Base-by-base conservation (phyloP, 2,113 vertebrate species). In the Capricornis sumatraensis region DNA sequence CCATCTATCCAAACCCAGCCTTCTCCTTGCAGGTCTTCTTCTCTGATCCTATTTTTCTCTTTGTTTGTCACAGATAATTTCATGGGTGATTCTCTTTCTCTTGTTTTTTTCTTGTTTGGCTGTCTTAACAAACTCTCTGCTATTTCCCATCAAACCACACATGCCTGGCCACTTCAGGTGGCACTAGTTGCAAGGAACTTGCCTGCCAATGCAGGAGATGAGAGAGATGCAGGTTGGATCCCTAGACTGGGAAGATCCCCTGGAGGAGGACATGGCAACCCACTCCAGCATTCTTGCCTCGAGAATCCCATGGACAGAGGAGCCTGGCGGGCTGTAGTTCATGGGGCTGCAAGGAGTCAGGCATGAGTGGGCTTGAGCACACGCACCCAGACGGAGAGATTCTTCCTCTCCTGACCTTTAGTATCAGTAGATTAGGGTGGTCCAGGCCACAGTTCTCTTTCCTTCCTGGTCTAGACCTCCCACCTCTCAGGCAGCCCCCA, bases 331-430 rank as follows among this genome's bases (percentile, higher is more conserved):
- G n/a, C 67, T 40, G 9, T 71, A 40, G n/a, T 71, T 40, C 67
- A 6, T 12, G 67, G n/a, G 67, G 67, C 19, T 40, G n/a, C 67
- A 71, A 40, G n/a, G n/a, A 40, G n/a, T 71, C 19, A 21, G 67
- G n/a, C 67, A 40, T 71, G n/a, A 71, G 17, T 40, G n/a, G n/a
- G 15, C 9, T 40, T 71, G 19, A 40, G 67, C 67, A 71, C 9
- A 71, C 0, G 5, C n/a, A 6, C 67, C 40, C 19, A 71, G 67
- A 36, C 0, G 2, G 23, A 23, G n/a, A 71, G n/a, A 40, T 3
- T 71, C 67, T 36, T 40, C 19, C n/a, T 71, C n/a, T 2, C 19
- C 15, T 40, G 52, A 40, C 11, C 45, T 57, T 84, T 10, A 33
- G 57, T 52, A 27, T 74, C 71, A 74, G 3, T 43, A 50, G 36